These are phyloP conservation scores for Epinephelus malabaricus DNA, from an alignment of 2,797 vertebrate genomes.

Conservation along the genomic window DNA sequence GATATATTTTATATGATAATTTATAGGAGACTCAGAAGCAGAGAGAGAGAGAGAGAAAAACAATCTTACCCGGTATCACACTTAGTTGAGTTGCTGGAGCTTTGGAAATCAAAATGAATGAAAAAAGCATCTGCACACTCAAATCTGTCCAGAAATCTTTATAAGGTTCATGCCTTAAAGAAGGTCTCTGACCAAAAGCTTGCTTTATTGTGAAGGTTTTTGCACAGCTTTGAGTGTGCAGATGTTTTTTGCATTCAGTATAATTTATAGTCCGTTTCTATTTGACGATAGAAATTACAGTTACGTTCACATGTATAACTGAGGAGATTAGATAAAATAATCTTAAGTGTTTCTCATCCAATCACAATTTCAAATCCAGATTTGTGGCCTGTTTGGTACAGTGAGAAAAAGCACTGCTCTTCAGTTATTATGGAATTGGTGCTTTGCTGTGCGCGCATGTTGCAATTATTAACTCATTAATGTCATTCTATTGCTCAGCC, in stretches of 20 bases:
- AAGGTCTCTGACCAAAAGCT: too few relatives aligned
- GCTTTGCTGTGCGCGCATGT: neutral
- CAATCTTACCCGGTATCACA: too few relatives aligned
- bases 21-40: too few relatives aligned
- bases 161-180: too few relatives aligned
- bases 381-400: neutral
- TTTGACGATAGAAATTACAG: neutral
- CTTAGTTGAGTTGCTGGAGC: too few relatives aligned
- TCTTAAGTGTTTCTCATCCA: neutral
- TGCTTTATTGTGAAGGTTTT: too few relatives aligned
- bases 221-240: too few relatives aligned
- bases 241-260: too few relatives aligned
- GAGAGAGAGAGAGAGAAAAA: too few relatives aligned
- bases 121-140: too few relatives aligned
- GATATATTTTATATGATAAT: neutral
- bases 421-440: neutral
- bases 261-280: neutral
- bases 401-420: neutral
- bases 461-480: neutral
- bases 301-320: neutral
- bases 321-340: neutral
- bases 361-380: neutral
- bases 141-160: too few relatives aligned
- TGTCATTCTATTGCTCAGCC: neutral
- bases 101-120: too few relatives aligned